Conservation (phyloP, 2,888 invertebrate genomes). For the Zygothrica quintamaculata region DNA sequence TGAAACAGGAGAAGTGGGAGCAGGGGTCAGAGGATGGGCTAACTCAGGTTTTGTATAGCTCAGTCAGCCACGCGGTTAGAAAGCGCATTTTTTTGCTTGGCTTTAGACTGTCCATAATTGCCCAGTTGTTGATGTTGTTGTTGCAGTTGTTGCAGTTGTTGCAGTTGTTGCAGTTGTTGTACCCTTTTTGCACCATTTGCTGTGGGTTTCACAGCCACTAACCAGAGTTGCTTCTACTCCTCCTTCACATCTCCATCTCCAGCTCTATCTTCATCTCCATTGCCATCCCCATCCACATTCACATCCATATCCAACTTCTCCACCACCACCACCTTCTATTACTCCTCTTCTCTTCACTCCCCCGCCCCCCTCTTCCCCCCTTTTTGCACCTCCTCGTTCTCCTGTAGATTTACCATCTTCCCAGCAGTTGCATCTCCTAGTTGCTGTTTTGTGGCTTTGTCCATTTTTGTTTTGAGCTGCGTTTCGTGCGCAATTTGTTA, state of each 20-base stretch:
- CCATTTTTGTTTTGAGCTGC: conserved; percentile 63
- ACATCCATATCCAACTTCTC: conserved; percentile 8
- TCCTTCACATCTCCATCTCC: not conserved
- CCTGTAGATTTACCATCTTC: too few relatives aligned
- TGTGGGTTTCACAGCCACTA: conserved; percentile 53
- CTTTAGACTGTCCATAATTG: conserved; percentile 41
- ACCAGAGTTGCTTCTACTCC: conserved; percentile 17
- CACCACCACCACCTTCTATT: not conserved
- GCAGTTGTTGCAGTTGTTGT: conserved; percentile 39
- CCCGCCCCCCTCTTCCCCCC: not conserved
- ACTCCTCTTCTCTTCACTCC: too few relatives aligned
- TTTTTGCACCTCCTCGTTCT: not conserved
- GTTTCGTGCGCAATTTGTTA: conserved; percentile 78
- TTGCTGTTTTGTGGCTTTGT: conserved; percentile 58
- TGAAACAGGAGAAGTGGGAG: not conserved
- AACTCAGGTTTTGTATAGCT: too few relatives aligned
- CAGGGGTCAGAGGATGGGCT: conserved; percentile 6
- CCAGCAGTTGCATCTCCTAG: conserved; percentile 15
- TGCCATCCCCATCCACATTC: conserved; percentile 1
- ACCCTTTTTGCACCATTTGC: conserved; percentile 72
- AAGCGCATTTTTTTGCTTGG: conserved; percentile 54
- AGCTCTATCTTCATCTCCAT: too few relatives aligned
- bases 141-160: conserved; percentile 33
- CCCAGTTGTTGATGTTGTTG: conserved; percentile 16
- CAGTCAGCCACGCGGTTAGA: conserved; percentile 51